These are phyloP conservation scores for Hoplodrina ambigua DNA, from an alignment of 2,888 invertebrate genomes.

Conservation along the genomic window DNA sequence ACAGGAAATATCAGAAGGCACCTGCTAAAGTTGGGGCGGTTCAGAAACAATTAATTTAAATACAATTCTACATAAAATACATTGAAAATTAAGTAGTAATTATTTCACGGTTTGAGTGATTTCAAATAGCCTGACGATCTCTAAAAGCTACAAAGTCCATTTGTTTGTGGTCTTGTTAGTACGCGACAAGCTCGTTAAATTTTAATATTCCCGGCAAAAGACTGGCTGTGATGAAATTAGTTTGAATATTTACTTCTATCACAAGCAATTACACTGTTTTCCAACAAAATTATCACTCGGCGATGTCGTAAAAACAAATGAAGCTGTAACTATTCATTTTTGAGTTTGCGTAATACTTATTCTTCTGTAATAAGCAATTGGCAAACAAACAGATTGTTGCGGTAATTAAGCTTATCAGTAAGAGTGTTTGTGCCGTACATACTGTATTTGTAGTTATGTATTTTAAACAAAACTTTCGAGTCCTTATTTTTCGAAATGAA, in stretches of 20 bases:
- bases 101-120: background rate
- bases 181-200: slow-evolving; percentile 16
- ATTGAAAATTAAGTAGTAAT: slow-evolving; percentile 10
- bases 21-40: no score
- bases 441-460: no score
- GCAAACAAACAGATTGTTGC: no score
- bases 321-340: background rate
- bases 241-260: slow-evolving; percentile 22
- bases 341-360: background rate
- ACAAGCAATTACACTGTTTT: slow-evolving; percentile 16
- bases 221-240: slow-evolving; percentile 15
- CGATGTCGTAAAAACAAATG: slow-evolving; percentile 9
- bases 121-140: slow-evolving; percentile 9
- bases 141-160: slow-evolving; percentile 34
- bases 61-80: background rate
- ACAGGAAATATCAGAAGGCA: no score
- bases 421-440: no score
- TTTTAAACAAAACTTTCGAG: no score
- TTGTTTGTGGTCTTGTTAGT: slow-evolving; percentile 23
- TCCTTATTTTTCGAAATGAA: no score
- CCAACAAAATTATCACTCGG: background rate
- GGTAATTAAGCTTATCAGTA: no score
- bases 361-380: no score
- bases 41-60: no score
- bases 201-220: slow-evolving; percentile 13